These are phyloP conservation scores for Pollenia labialis DNA, from an alignment of 2,888 invertebrate genomes.

Conservation along the genomic window DNA sequence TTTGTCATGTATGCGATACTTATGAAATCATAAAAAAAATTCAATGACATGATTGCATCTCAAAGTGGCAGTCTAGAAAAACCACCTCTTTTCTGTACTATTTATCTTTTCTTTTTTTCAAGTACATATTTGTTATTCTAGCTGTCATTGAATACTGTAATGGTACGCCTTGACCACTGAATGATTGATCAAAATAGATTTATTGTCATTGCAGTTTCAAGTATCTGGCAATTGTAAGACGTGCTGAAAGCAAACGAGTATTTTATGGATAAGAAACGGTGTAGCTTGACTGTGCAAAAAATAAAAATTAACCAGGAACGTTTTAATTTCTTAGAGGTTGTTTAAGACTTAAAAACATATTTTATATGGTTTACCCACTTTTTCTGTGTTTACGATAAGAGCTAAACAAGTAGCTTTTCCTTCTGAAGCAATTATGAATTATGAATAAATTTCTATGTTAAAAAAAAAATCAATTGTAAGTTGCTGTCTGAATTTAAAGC, in stretches of 20 bases:
- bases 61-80: constrained; percentile 15
- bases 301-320: neutral
- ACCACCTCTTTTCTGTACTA: constrained; percentile 21
- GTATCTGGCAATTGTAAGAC: neutral
- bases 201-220: constrained; percentile 34
- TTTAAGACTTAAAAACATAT: too few relatives aligned
- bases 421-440: too few relatives aligned
- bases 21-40: constrained; percentile 26
- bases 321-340: neutral
- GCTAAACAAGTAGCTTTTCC: neutral
- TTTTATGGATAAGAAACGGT: neutral
- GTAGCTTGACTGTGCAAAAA: neutral
- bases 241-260: neutral
- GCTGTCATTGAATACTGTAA: constrained; percentile 37
- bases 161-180: constrained; percentile 43
- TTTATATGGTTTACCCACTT: neutral
- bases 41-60: constrained; percentile 17
- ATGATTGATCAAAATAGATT: constrained; percentile 43
- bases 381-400: neutral
- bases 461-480: too few relatives aligned
- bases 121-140: constrained; percentile 7
- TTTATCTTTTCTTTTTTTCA: constrained; percentile 2
- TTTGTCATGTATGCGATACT: constrained; percentile 4
- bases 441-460: too few relatives aligned
- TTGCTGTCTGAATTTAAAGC: too few relatives aligned